A percentile compares a stretch with the other conserved stretches of the same genome.
Evolutionary conservation across 2,888 invertebrate species (phyloP).

Genomic region (Hypselothyrea guttata): DNA sequence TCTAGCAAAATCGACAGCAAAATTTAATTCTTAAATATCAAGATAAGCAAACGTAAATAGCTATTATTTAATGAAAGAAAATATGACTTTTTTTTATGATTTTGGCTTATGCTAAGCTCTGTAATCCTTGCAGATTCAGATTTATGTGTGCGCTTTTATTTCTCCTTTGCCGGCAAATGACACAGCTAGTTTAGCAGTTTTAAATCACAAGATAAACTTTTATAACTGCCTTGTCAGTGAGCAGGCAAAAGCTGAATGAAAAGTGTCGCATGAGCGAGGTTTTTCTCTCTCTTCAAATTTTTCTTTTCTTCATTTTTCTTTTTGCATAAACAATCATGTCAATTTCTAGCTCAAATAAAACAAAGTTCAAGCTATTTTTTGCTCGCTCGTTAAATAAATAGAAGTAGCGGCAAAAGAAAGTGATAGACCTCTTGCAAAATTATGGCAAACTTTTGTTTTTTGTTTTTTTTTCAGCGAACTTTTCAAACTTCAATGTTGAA

Average conservation of each 20-base stretch:
- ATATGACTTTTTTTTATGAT: slow-evolving; percentile 3
- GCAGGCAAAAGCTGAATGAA: slow-evolving; percentile 31
- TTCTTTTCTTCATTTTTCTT: slow-evolving; percentile 13
- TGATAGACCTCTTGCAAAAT: slow-evolving; percentile 62
- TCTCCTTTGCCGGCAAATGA: slow-evolving; percentile 16
- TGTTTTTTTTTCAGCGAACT: slow-evolving; percentile 52
- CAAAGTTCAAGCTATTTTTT: slow-evolving; percentile 58
- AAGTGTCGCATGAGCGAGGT: slow-evolving; percentile 38
- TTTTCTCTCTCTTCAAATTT: slow-evolving; percentile 19
- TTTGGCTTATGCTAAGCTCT: slow-evolving; percentile 29
- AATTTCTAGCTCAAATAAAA: slow-evolving; percentile 72
- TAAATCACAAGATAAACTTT: slow-evolving; percentile 52
- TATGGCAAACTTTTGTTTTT: slow-evolving; percentile 67
- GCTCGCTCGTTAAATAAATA: slow-evolving; percentile 40
- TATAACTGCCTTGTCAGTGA: slow-evolving; percentile 30
- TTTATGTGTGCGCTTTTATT: slow-evolving; percentile 20
- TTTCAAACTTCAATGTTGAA: slow-evolving; percentile 71
- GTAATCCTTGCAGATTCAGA: slow-evolving; percentile 43
- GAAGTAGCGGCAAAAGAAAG: slow-evolving; percentile 41
- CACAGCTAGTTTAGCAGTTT: slow-evolving; percentile 34
- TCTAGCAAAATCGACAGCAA: slow-evolving; percentile 19
- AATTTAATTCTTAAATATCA: slow-evolving; percentile 22
- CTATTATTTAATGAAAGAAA: not conserved
- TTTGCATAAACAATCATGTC: slow-evolving; percentile 73
- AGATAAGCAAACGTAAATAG: not conserved